A percentile compares a stretch with the other conserved stretches of the same genome.
Evolutionary conservation across 2,113 vertebrate species (phyloP).

Genomic region (Apodemus sylvaticus): DNA sequence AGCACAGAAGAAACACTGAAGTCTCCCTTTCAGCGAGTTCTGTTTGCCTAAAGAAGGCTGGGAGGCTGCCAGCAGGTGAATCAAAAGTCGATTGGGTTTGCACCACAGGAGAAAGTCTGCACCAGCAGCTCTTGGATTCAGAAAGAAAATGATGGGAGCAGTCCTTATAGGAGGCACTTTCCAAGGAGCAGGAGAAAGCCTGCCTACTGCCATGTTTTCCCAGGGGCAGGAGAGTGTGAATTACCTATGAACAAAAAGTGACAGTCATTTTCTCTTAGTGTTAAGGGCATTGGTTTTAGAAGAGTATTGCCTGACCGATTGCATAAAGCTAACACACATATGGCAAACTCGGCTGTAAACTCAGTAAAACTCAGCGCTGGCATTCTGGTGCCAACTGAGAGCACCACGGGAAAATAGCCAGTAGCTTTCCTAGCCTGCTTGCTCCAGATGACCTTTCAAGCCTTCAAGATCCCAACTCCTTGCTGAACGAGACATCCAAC

Average conservation of each 20-base stretch:
- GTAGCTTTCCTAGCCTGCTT: neutral
- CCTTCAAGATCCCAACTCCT: neutral
- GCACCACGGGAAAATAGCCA: neutral
- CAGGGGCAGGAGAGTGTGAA: neutral
- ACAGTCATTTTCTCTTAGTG: neutral
- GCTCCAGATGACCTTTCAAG: conserved; percentile 16
- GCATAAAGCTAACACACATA: neutral
- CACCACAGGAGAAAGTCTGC: conserved; percentile 68
- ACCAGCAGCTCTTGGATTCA: conserved; percentile 59
- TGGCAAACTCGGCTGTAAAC: conserved; percentile 7
- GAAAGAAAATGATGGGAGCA: conserved; percentile 71
- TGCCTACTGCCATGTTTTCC: neutral
- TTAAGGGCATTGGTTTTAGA: conserved; percentile 26
- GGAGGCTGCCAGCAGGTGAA: conserved; percentile 79
- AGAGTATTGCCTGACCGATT: neutral
- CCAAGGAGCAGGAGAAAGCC: conserved; percentile 47
- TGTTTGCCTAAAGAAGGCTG: conserved; percentile 82
- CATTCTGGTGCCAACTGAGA: neutral
- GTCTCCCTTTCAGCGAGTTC: conserved; percentile 63
- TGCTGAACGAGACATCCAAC: neutral
- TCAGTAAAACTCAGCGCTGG: neutral
- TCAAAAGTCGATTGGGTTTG: conserved; percentile 78
- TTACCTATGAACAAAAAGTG: neutral
- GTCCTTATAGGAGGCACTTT: conserved; percentile 43
- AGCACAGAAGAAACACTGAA: conserved; percentile 47